phyloP scores from a whole-genome alignment of 53 echinoderm and acorn worm genomes.

The Temnopleurus reevesii region DNA sequence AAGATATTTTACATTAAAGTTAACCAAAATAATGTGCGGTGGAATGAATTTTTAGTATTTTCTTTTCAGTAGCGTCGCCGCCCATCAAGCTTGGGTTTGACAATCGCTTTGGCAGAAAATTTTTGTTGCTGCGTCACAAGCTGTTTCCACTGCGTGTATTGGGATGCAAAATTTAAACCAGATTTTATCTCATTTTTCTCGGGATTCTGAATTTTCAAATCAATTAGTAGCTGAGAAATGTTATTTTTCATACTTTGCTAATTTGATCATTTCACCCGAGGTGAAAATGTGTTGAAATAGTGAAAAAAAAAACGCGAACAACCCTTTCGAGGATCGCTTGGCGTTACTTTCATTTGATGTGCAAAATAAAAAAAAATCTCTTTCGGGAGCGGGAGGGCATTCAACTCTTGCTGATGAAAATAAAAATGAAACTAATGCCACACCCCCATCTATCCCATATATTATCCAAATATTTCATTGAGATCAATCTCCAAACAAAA shows the following conservation, averaged over 20 bases:
- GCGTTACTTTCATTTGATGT: neutral
- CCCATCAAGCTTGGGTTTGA: neutral
- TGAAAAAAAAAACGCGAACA: neutral
- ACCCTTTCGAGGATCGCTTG: neutral
- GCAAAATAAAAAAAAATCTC: neutral
- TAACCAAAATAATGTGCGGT: neutral
- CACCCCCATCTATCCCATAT: no score
- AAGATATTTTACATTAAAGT: neutral
- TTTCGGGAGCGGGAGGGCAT: neutral
- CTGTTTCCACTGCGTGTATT: constrained; percentile 20
- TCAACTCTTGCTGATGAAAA: neutral
- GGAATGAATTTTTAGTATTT: neutral
- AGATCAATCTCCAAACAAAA: neutral
- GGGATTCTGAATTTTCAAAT: neutral
- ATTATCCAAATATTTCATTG: neutral
- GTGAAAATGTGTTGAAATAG: neutral
- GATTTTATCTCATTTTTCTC: neutral
- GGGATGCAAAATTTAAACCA: neutral
- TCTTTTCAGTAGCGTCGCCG: neutral
- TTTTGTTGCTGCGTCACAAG: constrained; percentile 10
- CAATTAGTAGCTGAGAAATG: neutral
- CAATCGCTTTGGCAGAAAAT: neutral
- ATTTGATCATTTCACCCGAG: neutral
- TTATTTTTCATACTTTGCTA: neutral
- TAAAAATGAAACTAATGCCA: neutral